Base-by-base conservation (phyloP, 92 coral and sea anemone species). In the Zoanthus sociatus region DNA sequence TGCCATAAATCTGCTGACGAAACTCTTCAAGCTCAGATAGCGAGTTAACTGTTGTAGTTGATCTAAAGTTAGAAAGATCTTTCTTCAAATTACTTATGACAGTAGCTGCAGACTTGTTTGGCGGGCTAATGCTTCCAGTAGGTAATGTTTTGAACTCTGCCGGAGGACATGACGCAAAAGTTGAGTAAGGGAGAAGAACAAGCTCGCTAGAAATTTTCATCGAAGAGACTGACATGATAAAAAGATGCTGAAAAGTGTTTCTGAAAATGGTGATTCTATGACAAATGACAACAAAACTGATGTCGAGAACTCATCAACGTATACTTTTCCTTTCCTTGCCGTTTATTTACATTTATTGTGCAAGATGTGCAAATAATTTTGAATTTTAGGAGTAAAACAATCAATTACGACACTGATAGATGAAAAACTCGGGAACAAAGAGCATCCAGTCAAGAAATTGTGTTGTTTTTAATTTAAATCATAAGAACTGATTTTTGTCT, bases 131-230 rank as follows among this genome's bases (percentile, higher is more conserved):
- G 66, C 5, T 51, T 5, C 89, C 97, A n/a, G 64, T 45, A 16
- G 73, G 15, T 20, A 31, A 72, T 72, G 55, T 78, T 17, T 26
- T 76, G 48, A 94, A 91, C 63, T 92, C 87, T 37, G 61, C 86
- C 3, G 98, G 95, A 47, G 93, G 95, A 31, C 67, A 85, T 0
- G 95, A 83, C 61, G 86, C 87, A 84, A 94, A 94, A 4, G 90
- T 88, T 4, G 92, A 56, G 44, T 89, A 92, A 17, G 98, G 88
- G 67, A 94, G 50, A 13, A 94, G 70, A 10, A 79, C 82, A 14
- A 93, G 79, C 60, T 91, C 92, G 67, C 71, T 50, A 16, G 60
- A 21, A 0, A 44, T 37, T 13, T 67, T 85, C 83, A 77, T 87
- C 5, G 58, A 14, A 21, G 50, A 48, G 12, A 11, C 21, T 10